Evolutionary conservation across 2,797 vertebrate species (phyloP), one percentile per base, ranked within the genome.

Genomic region (Galaxias olidus): DNA sequence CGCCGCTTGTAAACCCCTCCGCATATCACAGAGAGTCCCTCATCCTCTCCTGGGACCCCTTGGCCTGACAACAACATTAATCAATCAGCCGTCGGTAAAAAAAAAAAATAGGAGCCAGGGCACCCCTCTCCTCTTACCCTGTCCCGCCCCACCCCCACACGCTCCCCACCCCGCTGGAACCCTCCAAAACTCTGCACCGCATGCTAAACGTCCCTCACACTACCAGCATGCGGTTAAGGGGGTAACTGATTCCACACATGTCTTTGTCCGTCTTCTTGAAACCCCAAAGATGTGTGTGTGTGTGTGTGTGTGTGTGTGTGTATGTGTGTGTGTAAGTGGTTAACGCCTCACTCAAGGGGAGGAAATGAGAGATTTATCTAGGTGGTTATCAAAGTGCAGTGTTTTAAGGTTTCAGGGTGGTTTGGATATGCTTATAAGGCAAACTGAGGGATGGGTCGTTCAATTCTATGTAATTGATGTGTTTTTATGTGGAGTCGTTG

Each of bases 1-100:
- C 79, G 87, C 91, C 85, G 87, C 93, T 93, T 92, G 92, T 94
- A 93, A 94, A 94, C 92, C 87, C 84, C 89, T 91, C 91, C 92
- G 91, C 89, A 84, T 94, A 93, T 93, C 92, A 93, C 88, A 90
- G 81, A 79, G 73, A 76, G 88, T 90, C 92, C 84, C 87, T 91
- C 83, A 80, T 86, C 85, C 88, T 89, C 95, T 90, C 91, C 77
- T n/a, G 76, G 90, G 92, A 91, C 84, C 88, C 74, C 72, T 45
- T 85, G 75, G 82, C 84, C 85, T 78, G 83, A 89, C 88, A 89
- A 90, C 87, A 91, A 91, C 90, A 92, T 93, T 90, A 92, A 93
- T 94, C 91, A 93, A 91, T 91, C 88, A 90, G 74, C 73, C 63
- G 51, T 86, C 86, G 80, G 85, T 86, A 84, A 81, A 85, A 86